Base-by-base conservation (phyloP, 2,888 invertebrate species). In the Diachrysia chrysitis region DNA sequence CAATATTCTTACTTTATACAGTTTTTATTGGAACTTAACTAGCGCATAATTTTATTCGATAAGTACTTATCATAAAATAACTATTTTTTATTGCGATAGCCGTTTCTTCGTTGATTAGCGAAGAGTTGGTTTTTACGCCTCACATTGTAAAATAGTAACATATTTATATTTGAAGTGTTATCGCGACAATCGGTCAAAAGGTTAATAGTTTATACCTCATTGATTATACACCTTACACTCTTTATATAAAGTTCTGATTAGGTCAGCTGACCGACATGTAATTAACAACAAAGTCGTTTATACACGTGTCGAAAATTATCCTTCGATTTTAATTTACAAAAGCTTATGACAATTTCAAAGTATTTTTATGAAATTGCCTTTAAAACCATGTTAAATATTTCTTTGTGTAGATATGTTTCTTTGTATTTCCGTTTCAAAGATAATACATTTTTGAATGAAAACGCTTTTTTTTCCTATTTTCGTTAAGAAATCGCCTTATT, bases 281-380 rank as follows among this genome's bases (percentile, higher is more conserved):
- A 80, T 80, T 69, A 80, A 65, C 66, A 75, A 23, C 73, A 81
- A 78, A 81, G 76, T 63, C 79, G 66, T 4, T 5, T 60, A 66
- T 29, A 58, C 73, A 69, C 81, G 81, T 66, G 71, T 70, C 71
- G 67, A 32, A 55, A 63, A 68, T 62, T 51, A 58, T 59, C 51
- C 64, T 71, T 71, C 68, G 57, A 25, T 69, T 73, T 80, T 16
- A n/a, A n/a, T 14, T 16, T 16, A 37, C 16, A 71, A 73, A 71
- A n/a, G n/a, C n/a, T n/a, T n/a, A n/a, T n/a, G n/a, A n/a, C n/a
- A n/a, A n/a, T n/a, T n/a, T n/a, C n/a, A n/a, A 25, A 25, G 2
- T 25, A 25, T 25, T 3, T 25, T 25, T 25, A 25, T 25, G n/a
- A n/a, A n/a, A n/a, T 25, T 73, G 71, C 75, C 63, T 65, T 64